Evolutionary conservation across 1,140 invertebrate genomes (phyloP), one percentile per base, ranked within the genome.

Genomic region (Drosophila eugracilis): DNA sequence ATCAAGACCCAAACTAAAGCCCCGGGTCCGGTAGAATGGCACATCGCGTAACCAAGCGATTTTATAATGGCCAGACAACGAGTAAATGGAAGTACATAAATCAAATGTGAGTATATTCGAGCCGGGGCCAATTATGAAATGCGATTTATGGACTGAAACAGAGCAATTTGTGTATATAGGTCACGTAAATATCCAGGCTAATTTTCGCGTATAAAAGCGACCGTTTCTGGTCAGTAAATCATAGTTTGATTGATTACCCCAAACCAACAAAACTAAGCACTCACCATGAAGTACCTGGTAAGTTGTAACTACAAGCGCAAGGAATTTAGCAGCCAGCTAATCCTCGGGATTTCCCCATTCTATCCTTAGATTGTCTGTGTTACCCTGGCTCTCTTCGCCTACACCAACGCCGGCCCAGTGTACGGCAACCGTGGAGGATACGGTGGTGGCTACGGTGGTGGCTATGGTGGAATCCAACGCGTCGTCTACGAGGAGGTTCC

Each of bases 221-320:
- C 30, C 34, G 22, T 36, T 50, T 37, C 12, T 10, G 65, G 19
- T 65, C 39, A 30, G 32, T n/a, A 75, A 88, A 78, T 88, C 47
- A 88, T 83, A 88, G 83, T 88, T 88, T 89, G 65, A 89, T 88
- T 88, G 83, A 88, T 88, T 88, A 62, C 28, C 47, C 83, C 41
- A 78, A 85, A 76, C 66, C 80, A 85, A 76, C 80, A 85, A 80
- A 86, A 83, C 83, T 83, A 78, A 63, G 54, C 21, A 65, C 55
- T 78, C 83, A 88, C 85, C 75, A 88, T 88, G 83, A 88, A 88
- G 75, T 88, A 78, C 78, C 83, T 88, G 84, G 84, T 88, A 83
- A 89, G 83, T 78, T 77, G 30, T 70, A n/a, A n/a, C n/a, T n/a
- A n/a, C n/a, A n/a, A n/a, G n/a, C n/a, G n/a, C n/a, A 45, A 52